Evolutionary conservation across 2,797 vertebrate genomes (phyloP), one percentile per base, ranked within the genome.

Genomic region (Okamejei kenojei): DNA sequence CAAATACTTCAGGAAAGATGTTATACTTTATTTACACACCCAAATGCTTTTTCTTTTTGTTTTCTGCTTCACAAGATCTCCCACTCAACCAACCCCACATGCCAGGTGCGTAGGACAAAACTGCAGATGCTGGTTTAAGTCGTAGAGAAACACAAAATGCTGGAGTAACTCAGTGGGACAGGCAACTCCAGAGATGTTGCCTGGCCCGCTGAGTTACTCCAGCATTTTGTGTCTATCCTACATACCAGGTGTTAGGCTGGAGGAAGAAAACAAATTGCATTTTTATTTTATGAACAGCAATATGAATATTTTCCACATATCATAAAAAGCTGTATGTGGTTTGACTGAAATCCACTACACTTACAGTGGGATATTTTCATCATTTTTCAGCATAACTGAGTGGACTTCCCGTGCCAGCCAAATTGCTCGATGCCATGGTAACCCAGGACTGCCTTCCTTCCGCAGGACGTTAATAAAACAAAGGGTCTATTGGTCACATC

Each of bases 321-420:
- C 71, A 38, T 38, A 71, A 71, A 71, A 35, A 68, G 58, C 86
- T 90, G 2, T 38, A 11, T 9, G 8, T 61, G 21, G 65, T 2
- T 90, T 90, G 68, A 73, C 92, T 93, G 92, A 93, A 95, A 90
- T 94, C 93, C 74, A 93, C 91, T 93, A 93, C 93, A 73, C 93
- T 19, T 71, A 68, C 21, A 26, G 68, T 45, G 54, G 45, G 21
- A 1, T 13, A 38, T 71, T 90, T 61, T 38, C 32, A 10, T 10
- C 32, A 90, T 71, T 32, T 90, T 63, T 76, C 58, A 38, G 90
- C 38, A 21, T 93, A 73, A 90, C 63, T 86, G 86, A 65, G n/a
- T 81, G 35, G 93, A 93, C 84, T 90, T 82, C 13, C 71, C 45
- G 81, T 81, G n/a, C 68, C 29, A 93, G 86, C 58, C 86, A 73